Percentiles rank a stretch among this genome's conserved stretches.
phyloP scores from a whole-genome alignment of 1,140 invertebrate species.

The Ooceraea biroi region DNA sequence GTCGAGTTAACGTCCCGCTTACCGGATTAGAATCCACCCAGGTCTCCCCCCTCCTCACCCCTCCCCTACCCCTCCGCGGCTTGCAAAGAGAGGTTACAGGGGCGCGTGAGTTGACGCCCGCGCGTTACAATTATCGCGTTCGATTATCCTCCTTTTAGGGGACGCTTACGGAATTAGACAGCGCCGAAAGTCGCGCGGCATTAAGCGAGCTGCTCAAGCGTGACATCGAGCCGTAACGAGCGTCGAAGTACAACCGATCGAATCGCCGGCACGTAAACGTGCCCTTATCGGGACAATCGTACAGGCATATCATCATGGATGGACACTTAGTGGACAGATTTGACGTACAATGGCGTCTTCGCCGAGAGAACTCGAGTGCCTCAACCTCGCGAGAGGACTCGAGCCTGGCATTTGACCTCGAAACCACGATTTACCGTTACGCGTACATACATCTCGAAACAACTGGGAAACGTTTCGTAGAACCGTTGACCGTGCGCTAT shows the following conservation, averaged over 20 bases:
- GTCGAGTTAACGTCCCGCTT: constrained; percentile 35
- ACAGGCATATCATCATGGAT: neutral
- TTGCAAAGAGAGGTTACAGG: neutral
- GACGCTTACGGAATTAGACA: neutral
- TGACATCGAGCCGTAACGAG: neutral
- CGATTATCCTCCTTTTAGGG: neutral
- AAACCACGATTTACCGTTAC: constrained; percentile 41
- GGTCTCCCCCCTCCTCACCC: neutral
- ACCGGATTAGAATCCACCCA: constrained; percentile 20
- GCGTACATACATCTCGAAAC: constrained; percentile 23
- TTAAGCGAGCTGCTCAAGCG: no score
- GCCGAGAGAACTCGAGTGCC: neutral
- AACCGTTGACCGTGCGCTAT: neutral
- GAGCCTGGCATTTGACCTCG: constrained; percentile 20
- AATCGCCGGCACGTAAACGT: neutral
- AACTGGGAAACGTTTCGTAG: constrained; percentile 33
- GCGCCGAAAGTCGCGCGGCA: neutral
- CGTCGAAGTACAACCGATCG: neutral
- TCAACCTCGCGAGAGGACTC: neutral
- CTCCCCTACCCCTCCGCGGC: neutral
- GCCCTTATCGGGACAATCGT: neutral
- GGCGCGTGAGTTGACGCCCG: neutral
- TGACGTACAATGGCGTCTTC: neutral
- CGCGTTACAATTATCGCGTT: neutral
- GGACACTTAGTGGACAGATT: neutral